Conservation (phyloP, 1,140 invertebrate genomes). For the Hylaeus volcanicus region DNA sequence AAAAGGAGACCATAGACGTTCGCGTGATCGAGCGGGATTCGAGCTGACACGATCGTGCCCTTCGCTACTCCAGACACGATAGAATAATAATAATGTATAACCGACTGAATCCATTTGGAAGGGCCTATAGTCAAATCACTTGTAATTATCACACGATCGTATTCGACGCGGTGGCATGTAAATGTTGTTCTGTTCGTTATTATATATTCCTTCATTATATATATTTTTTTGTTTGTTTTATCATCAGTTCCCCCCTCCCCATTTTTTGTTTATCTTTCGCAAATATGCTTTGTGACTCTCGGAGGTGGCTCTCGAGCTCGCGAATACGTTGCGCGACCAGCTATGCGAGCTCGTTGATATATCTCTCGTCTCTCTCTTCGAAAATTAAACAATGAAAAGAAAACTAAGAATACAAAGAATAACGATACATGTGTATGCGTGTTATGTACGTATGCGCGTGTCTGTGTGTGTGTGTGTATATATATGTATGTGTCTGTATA, state of each 20-base stretch:
- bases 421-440: slow-evolving; percentile 6
- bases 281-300: slow-evolving; percentile 65
- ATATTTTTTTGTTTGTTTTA: neutral
- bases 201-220: slow-evolving; percentile 19
- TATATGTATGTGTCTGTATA: neutral
- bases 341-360: neutral
- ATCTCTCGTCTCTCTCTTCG: slow-evolving; percentile 12
- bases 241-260: slow-evolving; percentile 55
- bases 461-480: neutral
- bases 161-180: slow-evolving; percentile 76
- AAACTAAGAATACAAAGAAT: slow-evolving; percentile 15
- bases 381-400: neutral
- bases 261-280: neutral
- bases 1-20: neutral
- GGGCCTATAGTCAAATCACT: slow-evolving; percentile 77
- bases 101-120: slow-evolving; percentile 59
- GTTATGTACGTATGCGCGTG: neutral
- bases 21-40: slow-evolving; percentile 4
- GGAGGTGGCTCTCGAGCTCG: slow-evolving; percentile 63
- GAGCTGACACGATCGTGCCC: slow-evolving; percentile 39
- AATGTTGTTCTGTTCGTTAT: slow-evolving; percentile 33
- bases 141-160: slow-evolving; percentile 78
- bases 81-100: slow-evolving; percentile 49
- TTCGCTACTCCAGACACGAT: slow-evolving; percentile 10
- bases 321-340: slow-evolving; percentile 16